Conservation (phyloP, 2,888 invertebrate species). For the Diloba caeruleocephala region DNA sequence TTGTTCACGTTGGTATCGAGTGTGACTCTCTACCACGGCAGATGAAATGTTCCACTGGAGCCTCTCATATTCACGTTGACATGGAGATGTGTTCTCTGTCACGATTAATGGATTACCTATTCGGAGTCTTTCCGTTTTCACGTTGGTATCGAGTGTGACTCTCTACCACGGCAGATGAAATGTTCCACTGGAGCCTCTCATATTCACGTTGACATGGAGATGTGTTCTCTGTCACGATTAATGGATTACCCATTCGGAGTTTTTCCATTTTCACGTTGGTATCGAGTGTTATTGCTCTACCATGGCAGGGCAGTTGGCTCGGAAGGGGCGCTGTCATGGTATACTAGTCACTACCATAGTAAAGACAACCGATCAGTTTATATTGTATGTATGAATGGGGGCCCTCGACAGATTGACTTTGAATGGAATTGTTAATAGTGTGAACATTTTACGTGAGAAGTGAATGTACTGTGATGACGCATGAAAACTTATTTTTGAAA, state of each 20-base stretch:
- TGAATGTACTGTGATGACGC: background rate
- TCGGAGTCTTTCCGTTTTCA: no score
- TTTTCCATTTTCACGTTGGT: background rate
- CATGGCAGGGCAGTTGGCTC: background rate
- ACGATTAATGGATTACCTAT: no score
- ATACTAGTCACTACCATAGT: background rate
- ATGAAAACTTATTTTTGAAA: background rate
- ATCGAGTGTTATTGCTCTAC: slow-evolving; percentile 1
- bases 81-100: background rate
- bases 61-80: slow-evolving; percentile 1
- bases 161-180: slow-evolving; percentile 1
- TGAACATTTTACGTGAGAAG: background rate
- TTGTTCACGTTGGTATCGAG: slow-evolving; percentile 3
- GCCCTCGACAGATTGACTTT: no score
- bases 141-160: slow-evolving; percentile 1
- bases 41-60: background rate
- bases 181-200: background rate
- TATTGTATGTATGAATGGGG: no score
- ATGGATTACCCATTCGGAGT: background rate
- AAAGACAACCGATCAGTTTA: no score
- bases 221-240: background rate
- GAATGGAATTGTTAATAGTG: background rate
- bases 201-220: background rate
- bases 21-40: slow-evolving; percentile 1
- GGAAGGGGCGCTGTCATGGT: background rate